Evolutionary conservation across 2,888 invertebrate genomes (phyloP).

Genomic region (Pinctada fucata): DNA sequence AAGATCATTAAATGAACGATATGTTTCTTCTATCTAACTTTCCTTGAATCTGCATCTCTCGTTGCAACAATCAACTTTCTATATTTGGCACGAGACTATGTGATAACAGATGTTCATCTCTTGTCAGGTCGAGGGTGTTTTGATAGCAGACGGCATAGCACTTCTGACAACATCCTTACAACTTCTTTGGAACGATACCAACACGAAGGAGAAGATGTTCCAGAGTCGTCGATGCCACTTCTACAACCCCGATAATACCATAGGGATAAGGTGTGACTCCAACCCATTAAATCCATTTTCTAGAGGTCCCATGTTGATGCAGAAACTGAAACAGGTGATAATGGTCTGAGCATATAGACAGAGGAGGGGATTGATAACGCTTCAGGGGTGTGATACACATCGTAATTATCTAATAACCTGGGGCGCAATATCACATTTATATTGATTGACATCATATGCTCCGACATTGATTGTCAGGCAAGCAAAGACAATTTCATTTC

Average conservation of each 20-base stretch:
- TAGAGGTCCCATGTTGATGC: constrained; percentile 40
- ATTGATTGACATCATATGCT: no score
- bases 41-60: no score
- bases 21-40: no score
- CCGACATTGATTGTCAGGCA: no score
- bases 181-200: background rate
- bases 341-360: background rate
- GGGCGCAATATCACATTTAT: no score
- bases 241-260: constrained; percentile 16
- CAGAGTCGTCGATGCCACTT: constrained; percentile 16
- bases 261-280: constrained; percentile 17
- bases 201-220: constrained; percentile 11
- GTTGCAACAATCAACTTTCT: no score
- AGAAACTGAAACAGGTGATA: constrained; percentile 46
- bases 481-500: no score
- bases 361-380: background rate
- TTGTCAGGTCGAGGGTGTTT: constrained; percentile 46
- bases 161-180: constrained; percentile 47
- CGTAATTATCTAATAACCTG: background rate
- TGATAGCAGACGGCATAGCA: constrained; percentile 51
- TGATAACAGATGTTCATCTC: no score
- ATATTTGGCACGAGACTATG: no score
- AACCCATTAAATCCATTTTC: constrained; percentile 33
- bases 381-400: background rate
- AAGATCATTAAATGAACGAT: no score